Percentiles rank a stretch among this genome's conserved stretches.
These are phyloP conservation scores for Sisor rabdophorus DNA, from an alignment of 2,113 vertebrate species.

Conservation along the genomic window DNA sequence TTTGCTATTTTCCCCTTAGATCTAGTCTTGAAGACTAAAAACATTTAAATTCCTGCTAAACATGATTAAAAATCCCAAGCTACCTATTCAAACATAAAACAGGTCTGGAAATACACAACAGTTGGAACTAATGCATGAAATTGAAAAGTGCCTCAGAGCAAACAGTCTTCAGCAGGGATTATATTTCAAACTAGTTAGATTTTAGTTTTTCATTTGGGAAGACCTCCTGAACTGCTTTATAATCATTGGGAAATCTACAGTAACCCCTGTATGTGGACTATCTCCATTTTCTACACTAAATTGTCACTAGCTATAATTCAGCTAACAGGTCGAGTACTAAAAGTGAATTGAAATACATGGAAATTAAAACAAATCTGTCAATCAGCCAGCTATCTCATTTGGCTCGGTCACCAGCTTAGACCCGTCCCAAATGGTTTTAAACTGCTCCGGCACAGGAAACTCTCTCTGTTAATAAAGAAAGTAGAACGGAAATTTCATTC, in stretches of 20 bases:
- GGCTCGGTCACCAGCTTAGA: constrained; percentile 91
- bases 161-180: neutral
- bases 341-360: neutral
- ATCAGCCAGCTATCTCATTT: constrained; percentile 89
- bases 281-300: constrained; percentile 2
- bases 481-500: neutral
- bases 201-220: neutral
- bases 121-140: constrained; percentile 16
- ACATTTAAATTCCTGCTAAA: neutral
- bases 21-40: neutral
- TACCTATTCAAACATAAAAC: neutral
- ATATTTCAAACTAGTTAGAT: neutral
- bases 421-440: constrained; percentile 93
- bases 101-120: neutral
- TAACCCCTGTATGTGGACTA: neutral
- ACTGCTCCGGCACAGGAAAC: constrained; percentile 96
- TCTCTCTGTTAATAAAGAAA: constrained; percentile 77
- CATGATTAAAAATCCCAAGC: neutral
- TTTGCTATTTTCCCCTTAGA: neutral
- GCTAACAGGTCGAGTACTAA: neutral
- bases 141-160: constrained; percentile 44
- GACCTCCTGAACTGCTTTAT: neutral
- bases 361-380: constrained; percentile 1
- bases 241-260: neutral
- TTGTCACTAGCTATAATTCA: neutral